A percentile compares a stretch with the other conserved stretches of the same genome.
phyloP scores from a whole-genome alignment of 2,113 vertebrate genomes.

The Vombatus ursinus region DNA sequence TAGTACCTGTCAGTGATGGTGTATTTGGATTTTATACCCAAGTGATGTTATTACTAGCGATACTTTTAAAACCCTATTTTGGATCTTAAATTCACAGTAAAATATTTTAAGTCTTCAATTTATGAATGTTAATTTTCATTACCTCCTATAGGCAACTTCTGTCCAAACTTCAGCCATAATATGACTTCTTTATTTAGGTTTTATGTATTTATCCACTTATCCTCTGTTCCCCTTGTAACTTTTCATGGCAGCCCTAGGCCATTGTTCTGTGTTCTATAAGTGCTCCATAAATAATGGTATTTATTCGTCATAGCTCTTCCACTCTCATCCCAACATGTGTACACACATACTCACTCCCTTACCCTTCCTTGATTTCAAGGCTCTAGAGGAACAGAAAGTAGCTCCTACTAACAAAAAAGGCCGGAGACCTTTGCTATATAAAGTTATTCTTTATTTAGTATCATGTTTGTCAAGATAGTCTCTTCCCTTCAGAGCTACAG shows the following conservation, averaged over 20 bases:
- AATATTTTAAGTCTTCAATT: slow-evolving; percentile 15
- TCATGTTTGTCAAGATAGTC: not conserved
- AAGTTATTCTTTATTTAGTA: not conserved
- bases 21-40: not conserved
- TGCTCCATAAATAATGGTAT: not conserved
- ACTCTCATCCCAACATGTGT: not conserved
- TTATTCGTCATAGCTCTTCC: not conserved
- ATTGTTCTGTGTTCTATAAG: not conserved
- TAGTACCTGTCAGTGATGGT: slow-evolving; percentile 32
- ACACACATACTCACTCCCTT: not conserved
- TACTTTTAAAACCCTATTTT: slow-evolving; percentile 16
- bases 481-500: not conserved
- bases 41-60: too few species aligned
- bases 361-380: not conserved
- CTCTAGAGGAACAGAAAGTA: not conserved
- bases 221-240: not conserved
- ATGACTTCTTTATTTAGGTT: not conserved
- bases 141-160: not conserved
- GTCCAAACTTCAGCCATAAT: not conserved
- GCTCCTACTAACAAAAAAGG: not conserved
- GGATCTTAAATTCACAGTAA: not conserved
- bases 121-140: slow-evolving; percentile 10
- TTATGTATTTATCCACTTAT: not conserved
- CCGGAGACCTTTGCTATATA: not conserved
- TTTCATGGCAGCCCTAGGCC: not conserved